Evolutionary conservation across 2,888 invertebrate genomes (phyloP).

Genomic region (Seladonia tumulorum): DNA sequence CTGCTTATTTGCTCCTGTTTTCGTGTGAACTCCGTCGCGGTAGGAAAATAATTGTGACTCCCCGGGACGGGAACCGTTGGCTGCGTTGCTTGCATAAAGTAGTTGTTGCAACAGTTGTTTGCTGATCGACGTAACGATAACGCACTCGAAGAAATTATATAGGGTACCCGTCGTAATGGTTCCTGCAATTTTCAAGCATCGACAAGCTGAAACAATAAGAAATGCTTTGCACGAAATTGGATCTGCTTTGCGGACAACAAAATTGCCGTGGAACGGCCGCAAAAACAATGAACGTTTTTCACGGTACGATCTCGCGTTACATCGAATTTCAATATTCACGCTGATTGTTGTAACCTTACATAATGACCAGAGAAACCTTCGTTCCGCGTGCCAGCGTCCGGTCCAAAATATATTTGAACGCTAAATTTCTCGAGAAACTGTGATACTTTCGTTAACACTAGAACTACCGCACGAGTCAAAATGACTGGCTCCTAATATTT

Average conservation of each 20-base stretch:
- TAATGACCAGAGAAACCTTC: background rate
- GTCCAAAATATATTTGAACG: fast-evolving
- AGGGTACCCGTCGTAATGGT: background rate
- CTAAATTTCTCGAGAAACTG: background rate
- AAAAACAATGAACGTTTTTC: slow-evolving; percentile 1
- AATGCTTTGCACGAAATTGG: background rate
- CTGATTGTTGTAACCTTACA: background rate
- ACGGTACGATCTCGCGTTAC: background rate
- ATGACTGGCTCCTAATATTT: too few species aligned
- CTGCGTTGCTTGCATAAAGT: slow-evolving; percentile 6
- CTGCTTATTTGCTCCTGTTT: background rate
- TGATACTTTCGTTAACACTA: too few species aligned
- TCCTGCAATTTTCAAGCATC: background rate
- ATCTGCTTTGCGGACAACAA: background rate
- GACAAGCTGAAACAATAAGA: background rate
- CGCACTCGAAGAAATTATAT: slow-evolving; percentile 4
- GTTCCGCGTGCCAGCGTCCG: background rate
- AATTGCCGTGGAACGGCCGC: background rate
- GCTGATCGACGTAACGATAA: slow-evolving; percentile 6
- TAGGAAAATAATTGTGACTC: slow-evolving; percentile 1
- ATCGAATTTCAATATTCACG: background rate
- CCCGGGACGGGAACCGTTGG: background rate
- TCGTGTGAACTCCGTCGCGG: background rate
- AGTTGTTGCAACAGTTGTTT: slow-evolving; percentile 1
- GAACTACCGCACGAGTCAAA: too few species aligned